Evolutionary conservation across 2,888 invertebrate species (phyloP).

Genomic region (Pseudococcus viburni): DNA sequence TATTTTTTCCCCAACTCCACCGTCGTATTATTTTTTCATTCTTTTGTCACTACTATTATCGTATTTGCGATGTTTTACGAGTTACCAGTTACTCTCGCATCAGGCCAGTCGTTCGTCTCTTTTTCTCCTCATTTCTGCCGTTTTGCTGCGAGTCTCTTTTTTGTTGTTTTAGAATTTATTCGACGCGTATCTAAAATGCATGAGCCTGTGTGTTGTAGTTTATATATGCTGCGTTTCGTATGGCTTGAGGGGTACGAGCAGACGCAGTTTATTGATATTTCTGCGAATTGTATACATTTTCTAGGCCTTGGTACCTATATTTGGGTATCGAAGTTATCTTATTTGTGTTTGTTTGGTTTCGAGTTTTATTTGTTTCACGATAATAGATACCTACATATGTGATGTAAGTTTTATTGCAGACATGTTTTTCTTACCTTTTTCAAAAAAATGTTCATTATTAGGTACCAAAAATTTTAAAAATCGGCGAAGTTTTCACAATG

Average conservation of each 20-base stretch:
- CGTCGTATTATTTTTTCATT: constrained; percentile 57
- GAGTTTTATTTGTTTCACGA: no score
- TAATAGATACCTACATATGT: no score
- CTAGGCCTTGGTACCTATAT: no score
- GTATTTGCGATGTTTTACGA: constrained; percentile 24
- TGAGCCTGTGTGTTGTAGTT: not conserved
- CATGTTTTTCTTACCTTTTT: no score
- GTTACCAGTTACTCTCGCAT: not conserved
- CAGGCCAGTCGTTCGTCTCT: not conserved
- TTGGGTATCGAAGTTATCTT: no score
- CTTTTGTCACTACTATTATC: constrained; percentile 51
- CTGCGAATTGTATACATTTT: not conserved
- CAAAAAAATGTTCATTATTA: no score
- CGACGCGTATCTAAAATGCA: not conserved
- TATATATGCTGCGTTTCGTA: not conserved
- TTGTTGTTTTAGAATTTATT: constrained; percentile 15
- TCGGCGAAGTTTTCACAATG: no score
- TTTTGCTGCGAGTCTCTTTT: not conserved
- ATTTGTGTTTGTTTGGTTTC: no score
- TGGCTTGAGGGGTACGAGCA: not conserved
- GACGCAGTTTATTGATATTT: not conserved
- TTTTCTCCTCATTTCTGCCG: not conserved
- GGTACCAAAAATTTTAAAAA: no score
- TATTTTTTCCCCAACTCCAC: constrained; percentile 11
- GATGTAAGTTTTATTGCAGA: no score